A percentile compares a stretch with the other conserved stretches of the same genome.
Evolutionary conservation across 2,888 invertebrate species (phyloP).

Genomic region (Pachydiplax longipennis): DNA sequence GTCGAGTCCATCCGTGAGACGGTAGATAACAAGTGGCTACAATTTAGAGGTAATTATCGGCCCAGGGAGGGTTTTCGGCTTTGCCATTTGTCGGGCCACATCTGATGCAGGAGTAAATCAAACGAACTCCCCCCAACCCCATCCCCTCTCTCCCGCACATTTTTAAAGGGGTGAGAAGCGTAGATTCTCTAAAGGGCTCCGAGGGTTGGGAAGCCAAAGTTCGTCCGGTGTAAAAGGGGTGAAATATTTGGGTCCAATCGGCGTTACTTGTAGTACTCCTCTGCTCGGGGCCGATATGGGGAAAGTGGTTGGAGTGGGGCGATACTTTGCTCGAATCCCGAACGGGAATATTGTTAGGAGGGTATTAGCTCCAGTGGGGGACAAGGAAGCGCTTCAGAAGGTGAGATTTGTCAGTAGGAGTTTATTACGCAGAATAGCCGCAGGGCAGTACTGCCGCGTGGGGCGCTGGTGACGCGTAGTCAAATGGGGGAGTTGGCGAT

Average conservation of each 20-base stretch:
- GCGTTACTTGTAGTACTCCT: background rate
- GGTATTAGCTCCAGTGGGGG: background rate
- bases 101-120: slow-evolving; percentile 41
- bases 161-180: background rate
- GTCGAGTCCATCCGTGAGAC: slow-evolving; percentile 4
- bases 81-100: slow-evolving; percentile 41
- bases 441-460: background rate
- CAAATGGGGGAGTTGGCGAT: background rate
- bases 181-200: background rate
- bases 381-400: background rate
- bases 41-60: slow-evolving; percentile 42
- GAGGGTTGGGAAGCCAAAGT: background rate
- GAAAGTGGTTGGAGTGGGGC: background rate
- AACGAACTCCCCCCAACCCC: background rate
- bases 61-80: slow-evolving; percentile 11
- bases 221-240: background rate
- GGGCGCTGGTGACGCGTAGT: background rate
- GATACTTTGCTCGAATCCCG: background rate
- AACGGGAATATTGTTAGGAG: background rate
- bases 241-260: background rate
- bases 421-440: background rate
- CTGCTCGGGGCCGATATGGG: background rate
- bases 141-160: background rate
- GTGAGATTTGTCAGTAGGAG: background rate
- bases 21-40: slow-evolving; percentile 41